A percentile compares a stretch with the other conserved stretches of the same genome.
phyloP scores from a whole-genome alignment of 2,113 vertebrate species.

The Potamarius usumacintae region DNA sequence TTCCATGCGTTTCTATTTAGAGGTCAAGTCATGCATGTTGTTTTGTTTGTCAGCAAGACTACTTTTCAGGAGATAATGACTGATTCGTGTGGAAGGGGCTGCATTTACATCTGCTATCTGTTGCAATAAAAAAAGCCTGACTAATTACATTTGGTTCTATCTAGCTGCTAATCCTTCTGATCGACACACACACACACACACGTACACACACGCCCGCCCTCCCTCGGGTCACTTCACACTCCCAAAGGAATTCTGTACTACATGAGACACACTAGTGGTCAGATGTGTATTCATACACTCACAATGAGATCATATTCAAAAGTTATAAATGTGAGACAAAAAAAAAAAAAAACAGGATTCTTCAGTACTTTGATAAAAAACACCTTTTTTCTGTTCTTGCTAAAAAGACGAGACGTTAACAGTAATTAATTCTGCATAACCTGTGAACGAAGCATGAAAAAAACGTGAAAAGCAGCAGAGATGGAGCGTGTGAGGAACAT shows the following conservation, averaged over 20 bases:
- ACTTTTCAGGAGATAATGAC: slow-evolving; percentile 48
- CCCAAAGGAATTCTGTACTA: slow-evolving; percentile 42
- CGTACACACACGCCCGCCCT: slow-evolving; percentile 38
- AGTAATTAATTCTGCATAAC: slow-evolving; percentile 30
- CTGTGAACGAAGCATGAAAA: slow-evolving; percentile 42
- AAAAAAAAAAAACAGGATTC: not conserved
- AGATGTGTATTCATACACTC: slow-evolving; percentile 15
- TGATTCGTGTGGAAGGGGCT: slow-evolving; percentile 42
- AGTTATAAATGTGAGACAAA: slow-evolving; percentile 17
- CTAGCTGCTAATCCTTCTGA: slow-evolving; percentile 60
- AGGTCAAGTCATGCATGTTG: slow-evolving; percentile 10
- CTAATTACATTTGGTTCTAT: slow-evolving; percentile 63
- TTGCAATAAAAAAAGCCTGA: slow-evolving; percentile 57
- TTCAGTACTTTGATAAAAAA: slow-evolving; percentile 5
- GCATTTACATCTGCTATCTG: slow-evolving; percentile 58
- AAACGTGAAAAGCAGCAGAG: slow-evolving; percentile 9
- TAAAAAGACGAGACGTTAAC: not conserved
- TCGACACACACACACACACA: slow-evolving; percentile 51
- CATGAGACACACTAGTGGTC: slow-evolving; percentile 34
- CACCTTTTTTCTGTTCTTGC: not conserved
- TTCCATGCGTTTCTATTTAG: not conserved
- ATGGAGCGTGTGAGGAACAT: not conserved
- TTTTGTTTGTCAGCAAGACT: slow-evolving; percentile 22
- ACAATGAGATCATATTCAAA: slow-evolving; percentile 15
- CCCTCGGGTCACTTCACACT: slow-evolving; percentile 54